Percentiles rank a stretch among this genome's conserved stretches.
Conservation (phyloP, 2,113 vertebrate genomes). For the Oxygymnocypris stewartii region DNA sequence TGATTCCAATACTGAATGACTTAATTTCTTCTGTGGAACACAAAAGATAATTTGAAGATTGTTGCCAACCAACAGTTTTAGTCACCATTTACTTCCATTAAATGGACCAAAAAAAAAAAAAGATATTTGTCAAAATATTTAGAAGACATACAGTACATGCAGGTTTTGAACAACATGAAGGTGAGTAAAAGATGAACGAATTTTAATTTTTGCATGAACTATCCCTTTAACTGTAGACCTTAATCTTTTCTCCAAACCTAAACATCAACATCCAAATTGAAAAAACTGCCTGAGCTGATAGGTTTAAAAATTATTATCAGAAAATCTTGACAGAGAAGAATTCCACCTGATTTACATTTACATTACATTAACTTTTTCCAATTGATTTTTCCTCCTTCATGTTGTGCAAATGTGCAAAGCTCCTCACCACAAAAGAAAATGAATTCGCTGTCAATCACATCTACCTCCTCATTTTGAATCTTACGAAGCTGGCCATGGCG, state of each 20-base stretch:
- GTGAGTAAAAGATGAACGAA: neutral
- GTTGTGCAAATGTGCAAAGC: conserved; percentile 61
- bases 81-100: neutral
- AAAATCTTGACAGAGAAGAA: conserved; percentile 62
- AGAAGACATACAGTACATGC: neutral
- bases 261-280: conserved; percentile 23
- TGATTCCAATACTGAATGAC: neutral
- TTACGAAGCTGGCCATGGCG: conserved; percentile 69
- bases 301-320: conserved; percentile 44
- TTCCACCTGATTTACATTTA: conserved; percentile 72
- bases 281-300: conserved; percentile 53
- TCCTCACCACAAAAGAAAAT: conserved; percentile 71
- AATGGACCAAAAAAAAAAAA: neutral
- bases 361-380: conserved; percentile 66
- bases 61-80: neutral
- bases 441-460: conserved; percentile 72
- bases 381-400: conserved; percentile 66
- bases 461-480: conserved; percentile 59
- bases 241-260: conserved; percentile 27
- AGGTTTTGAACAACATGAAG: neutral
- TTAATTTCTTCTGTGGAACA: neutral
- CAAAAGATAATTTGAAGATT: neutral
- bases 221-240: neutral
- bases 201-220: neutral
- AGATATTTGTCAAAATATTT: neutral